phyloP scores from a whole-genome alignment of 1,140 invertebrate genomes.

The Atta cephalotes region DNA sequence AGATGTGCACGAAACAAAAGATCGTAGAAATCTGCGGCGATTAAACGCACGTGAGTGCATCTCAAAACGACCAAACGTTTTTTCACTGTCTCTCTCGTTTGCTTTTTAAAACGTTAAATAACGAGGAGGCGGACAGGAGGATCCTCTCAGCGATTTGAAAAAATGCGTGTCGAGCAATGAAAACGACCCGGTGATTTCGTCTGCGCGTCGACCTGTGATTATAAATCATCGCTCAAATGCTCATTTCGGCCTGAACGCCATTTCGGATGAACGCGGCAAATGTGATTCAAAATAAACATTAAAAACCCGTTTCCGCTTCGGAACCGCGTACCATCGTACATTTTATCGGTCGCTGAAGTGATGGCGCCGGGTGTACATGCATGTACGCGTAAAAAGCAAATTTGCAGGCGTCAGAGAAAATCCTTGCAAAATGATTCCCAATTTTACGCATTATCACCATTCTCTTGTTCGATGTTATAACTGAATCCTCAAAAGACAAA shows the following conservation, averaged over 20 bases:
- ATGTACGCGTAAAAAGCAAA: slow-evolving; percentile 48
- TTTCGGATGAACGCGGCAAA: slow-evolving; percentile 33
- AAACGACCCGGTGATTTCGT: slow-evolving; percentile 50
- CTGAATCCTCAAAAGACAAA: background rate
- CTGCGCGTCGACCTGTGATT: slow-evolving; percentile 33
- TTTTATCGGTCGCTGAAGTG: slow-evolving; percentile 39
- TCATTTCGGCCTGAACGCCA: slow-evolving; percentile 40
- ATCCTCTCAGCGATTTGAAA: slow-evolving; percentile 1
- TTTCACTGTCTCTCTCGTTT: background rate
- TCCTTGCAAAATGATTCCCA: slow-evolving; percentile 31
- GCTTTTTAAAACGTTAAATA: slow-evolving; percentile 40
- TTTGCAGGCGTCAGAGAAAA: slow-evolving; percentile 30
- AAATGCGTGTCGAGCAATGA: slow-evolving; percentile 41
- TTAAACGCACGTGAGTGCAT: slow-evolving; percentile 31
- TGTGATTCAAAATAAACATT: slow-evolving; percentile 65
- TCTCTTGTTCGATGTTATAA: background rate
- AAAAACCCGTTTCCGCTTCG: slow-evolving; percentile 46
- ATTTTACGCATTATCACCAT: slow-evolving; percentile 27
- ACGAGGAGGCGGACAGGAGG: background rate
- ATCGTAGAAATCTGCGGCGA: slow-evolving; percentile 9
- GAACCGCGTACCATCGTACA: slow-evolving; percentile 8
- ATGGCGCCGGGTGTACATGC: slow-evolving; percentile 31
- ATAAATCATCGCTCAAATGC: slow-evolving; percentile 63
- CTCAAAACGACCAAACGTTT: background rate
- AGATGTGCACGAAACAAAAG: background rate